Evolutionary conservation across 2,113 vertebrate species (phyloP), one percentile per base, ranked within the genome.

Genomic region (Equus quagga): DNA sequence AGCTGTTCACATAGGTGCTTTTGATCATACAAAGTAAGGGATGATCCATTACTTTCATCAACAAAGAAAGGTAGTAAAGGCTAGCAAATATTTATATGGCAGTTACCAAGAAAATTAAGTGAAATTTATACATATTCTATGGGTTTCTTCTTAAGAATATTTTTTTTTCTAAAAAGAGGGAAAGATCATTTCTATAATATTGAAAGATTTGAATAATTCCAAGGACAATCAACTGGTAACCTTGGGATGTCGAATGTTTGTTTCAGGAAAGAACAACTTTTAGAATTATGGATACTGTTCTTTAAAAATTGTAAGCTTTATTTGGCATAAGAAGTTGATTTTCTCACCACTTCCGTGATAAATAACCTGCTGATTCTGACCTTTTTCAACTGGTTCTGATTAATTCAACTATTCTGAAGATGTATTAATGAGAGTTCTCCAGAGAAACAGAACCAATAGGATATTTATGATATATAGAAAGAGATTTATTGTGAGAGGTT

Each of bases 11-110:
- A 83, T 3, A 33, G 70, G 24, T 96, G 24, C 49, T 85, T 92
- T 73, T 49, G 19, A 69, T 67, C 46, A 36, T 67, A 23, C 56
- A 92, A 82, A 83, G 10, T 13, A 94, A 87, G 72, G 21, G 14
- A 79, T 82, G 90, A 65, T 78, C 31, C 26, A 67, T 76, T 79
- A 31, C 17, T 33, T 78, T 76, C 33, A 70, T 80, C 82, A 93
- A 49, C 33, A 94, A 64, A 94, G 51, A 67, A 60, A 88, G 49
- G 26, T 26, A 54, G 28, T 56, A 17, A 90, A 82, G 14, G 1
- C 51, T 60, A 69, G 44, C 65, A 96, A 96, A 85, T 97, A 94
- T 92, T 91, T 83, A 89, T 23, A 85, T 56, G 78, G 72, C 0
- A 69, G 7, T 89, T 84, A 75, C 9, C 33, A 49, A 62, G 26